phyloP scores from a whole-genome alignment of 2,888 invertebrate genomes.

The Rhamphomyia laevipes region DNA sequence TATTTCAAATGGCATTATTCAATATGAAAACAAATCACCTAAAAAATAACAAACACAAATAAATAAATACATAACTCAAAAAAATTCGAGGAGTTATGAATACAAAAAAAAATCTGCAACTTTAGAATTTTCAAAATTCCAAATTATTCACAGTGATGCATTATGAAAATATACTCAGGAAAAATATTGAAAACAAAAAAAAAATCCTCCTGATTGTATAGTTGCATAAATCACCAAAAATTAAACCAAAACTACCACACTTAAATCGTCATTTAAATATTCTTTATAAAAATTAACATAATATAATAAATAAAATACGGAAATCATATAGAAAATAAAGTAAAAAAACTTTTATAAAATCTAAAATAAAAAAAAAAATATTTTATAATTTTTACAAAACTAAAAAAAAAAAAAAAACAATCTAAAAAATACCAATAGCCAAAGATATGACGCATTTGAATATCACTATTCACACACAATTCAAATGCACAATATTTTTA shows the following conservation, averaged over 20 bases:
- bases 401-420: slow-evolving; percentile 3
- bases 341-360: neutral
- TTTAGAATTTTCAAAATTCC: neutral
- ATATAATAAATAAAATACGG: neutral
- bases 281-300: no score
- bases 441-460: slow-evolving; percentile 1
- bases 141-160: neutral
- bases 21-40: no score
- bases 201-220: neutral
- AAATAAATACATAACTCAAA: no score
- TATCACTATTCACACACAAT: neutral
- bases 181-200: neutral
- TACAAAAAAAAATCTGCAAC: no score
- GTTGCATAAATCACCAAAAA: neutral
- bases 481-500: no score
- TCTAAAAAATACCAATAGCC: neutral
- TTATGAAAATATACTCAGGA: neutral
- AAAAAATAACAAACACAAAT: no score
- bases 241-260: neutral
- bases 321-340: neutral
- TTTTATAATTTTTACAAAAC: slow-evolving; percentile 2
- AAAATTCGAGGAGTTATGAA: no score
- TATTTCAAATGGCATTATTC: no score
- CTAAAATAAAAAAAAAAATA: slow-evolving; percentile 1
- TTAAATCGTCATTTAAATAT: no score